A percentile compares a stretch with the other conserved stretches of the same genome.
phyloP scores from a whole-genome alignment of 1,140 invertebrate genomes.

The Drosophila orosa region DNA sequence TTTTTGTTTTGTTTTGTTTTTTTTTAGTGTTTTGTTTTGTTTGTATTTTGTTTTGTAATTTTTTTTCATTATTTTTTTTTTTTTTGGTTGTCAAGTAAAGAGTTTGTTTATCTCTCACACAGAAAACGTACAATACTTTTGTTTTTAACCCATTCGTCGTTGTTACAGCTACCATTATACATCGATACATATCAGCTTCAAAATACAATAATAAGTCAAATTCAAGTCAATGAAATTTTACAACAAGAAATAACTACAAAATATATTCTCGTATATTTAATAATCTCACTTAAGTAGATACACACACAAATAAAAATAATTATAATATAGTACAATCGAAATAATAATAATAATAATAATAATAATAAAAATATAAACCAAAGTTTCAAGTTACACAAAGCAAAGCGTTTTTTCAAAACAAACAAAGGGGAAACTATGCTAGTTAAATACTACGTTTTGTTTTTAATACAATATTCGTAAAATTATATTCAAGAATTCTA shows the following conservation, averaged over 20 bases:
- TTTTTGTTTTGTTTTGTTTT: conserved; percentile 51
- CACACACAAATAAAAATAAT: conserved; percentile 48
- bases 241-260: conserved; percentile 72
- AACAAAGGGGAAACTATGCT: conserved; percentile 48
- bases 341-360: conserved; percentile 29
- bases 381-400: conserved; percentile 52
- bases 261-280: conserved; percentile 51
- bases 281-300: conserved; percentile 79
- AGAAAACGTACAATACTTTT: conserved; percentile 80
- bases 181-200: conserved; percentile 52
- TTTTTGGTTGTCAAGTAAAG: conserved; percentile 79
- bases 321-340: conserved; percentile 25
- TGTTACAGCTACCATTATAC: conserved; percentile 61
- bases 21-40: conserved; percentile 34
- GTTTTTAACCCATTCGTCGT: conserved; percentile 38
- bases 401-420: conserved; percentile 66
- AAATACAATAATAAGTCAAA: conserved; percentile 62
- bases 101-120: conserved; percentile 65
- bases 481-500: conserved; percentile 63
- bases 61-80: conserved; percentile 31
- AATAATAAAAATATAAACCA: conserved; percentile 24
- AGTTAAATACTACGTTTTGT: conserved; percentile 54
- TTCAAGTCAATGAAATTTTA: conserved; percentile 63
- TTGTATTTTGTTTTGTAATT: conserved; percentile 56
- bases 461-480: conserved; percentile 48